Evolutionary conservation across 2,888 invertebrate genomes (phyloP), one percentile per base, ranked within the genome.

Genomic region (Drosophila kanekoi): DNA sequence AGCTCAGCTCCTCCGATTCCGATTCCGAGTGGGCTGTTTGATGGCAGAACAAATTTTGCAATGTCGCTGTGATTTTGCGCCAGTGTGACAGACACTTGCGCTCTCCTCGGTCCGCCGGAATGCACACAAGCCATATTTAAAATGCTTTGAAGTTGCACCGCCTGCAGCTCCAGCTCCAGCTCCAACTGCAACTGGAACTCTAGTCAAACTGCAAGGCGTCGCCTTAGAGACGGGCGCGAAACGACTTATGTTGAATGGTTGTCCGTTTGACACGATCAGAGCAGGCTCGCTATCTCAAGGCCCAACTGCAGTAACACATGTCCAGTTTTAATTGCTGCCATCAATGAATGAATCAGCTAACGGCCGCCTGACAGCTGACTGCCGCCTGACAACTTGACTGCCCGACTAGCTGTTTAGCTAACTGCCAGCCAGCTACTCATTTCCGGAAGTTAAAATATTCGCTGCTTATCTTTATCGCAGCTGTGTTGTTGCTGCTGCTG

Each of bases 41-140:
- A 82, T 82, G 74, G 84, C 87, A 82, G 87, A 82, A 88, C 80
- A 85, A 82, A 87, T 87, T 28, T 83, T 87, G 82, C 82, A 67
- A 72, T 73, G 81, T 66, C 60, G 79, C 71, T 69, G 73, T 58
- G 69, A 77, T 79, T 77, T 79, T 77, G 77, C 63, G 59, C 62
- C 79, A 78, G 57, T 63, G 79, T 86, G 81, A 82, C 86, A 82
- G 81, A 59, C 77, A 74, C 61, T 67, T 78, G 61, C 69, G 37
- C 51, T 73, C 35, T 49, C 20, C 14, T 18, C 47, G 13, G 33
- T 13, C 14, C 58, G 8, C 13, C 33, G 62, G 77, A 79, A 77
- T 77, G 70, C 52, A 65, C 85, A 71, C 85, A 75, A 84, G 85
- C 85, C 73, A 82, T 82, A 86, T 77, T 77, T 74, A 80, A 80